phyloP scores from a whole-genome alignment of 1,140 invertebrate genomes.

The Ceratoteleas bidentatus region DNA sequence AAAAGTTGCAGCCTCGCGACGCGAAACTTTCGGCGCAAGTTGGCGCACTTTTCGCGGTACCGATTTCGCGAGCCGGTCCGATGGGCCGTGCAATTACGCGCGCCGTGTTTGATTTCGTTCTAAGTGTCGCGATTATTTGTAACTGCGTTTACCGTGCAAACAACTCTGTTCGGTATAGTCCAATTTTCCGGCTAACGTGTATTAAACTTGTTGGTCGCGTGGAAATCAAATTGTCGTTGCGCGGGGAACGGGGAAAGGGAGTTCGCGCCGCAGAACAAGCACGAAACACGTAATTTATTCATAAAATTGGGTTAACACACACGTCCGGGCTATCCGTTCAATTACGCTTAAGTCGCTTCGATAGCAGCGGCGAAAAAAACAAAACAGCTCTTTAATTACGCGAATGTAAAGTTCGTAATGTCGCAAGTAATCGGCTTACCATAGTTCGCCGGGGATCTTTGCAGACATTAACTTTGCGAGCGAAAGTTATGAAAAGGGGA shows the following conservation, averaged over 20 bases:
- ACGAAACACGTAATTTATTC: constrained; percentile 42
- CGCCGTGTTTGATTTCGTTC: constrained; percentile 14
- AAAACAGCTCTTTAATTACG: too few relatives aligned
- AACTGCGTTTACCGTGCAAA: constrained; percentile 30
- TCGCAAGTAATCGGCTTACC: constrained; percentile 49
- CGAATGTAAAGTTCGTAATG: constrained; percentile 41
- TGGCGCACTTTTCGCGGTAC: constrained; percentile 45
- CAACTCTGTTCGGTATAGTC: constrained; percentile 34
- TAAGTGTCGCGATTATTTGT: constrained; percentile 30
- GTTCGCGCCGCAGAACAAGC: constrained; percentile 1
- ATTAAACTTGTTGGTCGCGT: constrained; percentile 35
- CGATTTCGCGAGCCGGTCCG: constrained; percentile 26
- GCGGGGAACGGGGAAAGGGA: not conserved
- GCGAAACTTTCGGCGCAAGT: constrained; percentile 63
- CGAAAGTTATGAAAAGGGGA: constrained; percentile 19
- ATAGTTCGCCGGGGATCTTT: constrained; percentile 29
- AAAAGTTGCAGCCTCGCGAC: constrained; percentile 62
- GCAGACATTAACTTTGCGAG: constrained; percentile 43
- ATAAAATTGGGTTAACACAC: constrained; percentile 38
- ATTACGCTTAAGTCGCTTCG: constrained; percentile 11
- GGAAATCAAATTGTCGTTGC: constrained; percentile 32
- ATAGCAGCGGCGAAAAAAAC: not conserved
- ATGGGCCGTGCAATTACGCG: constrained; percentile 14
- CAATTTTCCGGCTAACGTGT: constrained; percentile 36
- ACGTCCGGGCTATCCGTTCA: constrained; percentile 15